phyloP scores from a whole-genome alignment of 2,797 vertebrate species.

The Acanthurus lineatus region DNA sequence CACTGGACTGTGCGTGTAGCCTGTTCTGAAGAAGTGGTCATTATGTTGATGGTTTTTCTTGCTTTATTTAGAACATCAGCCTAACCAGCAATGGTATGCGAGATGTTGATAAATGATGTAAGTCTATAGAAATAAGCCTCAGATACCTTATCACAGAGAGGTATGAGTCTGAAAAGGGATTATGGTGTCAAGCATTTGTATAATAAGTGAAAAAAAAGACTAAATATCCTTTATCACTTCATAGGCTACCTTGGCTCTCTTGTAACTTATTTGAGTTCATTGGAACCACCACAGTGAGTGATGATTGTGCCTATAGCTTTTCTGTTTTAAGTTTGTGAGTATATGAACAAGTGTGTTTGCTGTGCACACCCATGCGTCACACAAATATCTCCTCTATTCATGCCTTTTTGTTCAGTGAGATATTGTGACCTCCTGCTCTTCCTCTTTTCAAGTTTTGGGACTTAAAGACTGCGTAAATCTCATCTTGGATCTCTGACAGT shows the following conservation, averaged over 20 bases:
- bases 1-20: background rate
- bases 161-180: background rate
- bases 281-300: too few species aligned
- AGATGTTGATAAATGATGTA: slow-evolving; percentile 8
- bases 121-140: background rate
- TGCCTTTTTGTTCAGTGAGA: too few species aligned
- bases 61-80: slow-evolving; percentile 5
- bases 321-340: too few species aligned
- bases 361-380: too few species aligned
- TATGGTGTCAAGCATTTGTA: background rate
- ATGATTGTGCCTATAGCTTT: too few species aligned
- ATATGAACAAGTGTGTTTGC: too few species aligned
- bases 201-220: background rate
- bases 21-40: background rate
- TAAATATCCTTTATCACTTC: background rate
- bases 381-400: too few species aligned
- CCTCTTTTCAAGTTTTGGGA: too few species aligned
- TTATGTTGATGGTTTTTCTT: background rate
- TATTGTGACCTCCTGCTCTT: too few species aligned
- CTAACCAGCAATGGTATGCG: background rate
- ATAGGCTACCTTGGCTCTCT: background rate
- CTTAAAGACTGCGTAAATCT: too few species aligned
- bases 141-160: background rate
- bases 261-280: too few species aligned
- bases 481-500: too few species aligned